Base-by-base conservation (phyloP, 1,140 invertebrate species). In the Lasioglossum albipes region DNA sequence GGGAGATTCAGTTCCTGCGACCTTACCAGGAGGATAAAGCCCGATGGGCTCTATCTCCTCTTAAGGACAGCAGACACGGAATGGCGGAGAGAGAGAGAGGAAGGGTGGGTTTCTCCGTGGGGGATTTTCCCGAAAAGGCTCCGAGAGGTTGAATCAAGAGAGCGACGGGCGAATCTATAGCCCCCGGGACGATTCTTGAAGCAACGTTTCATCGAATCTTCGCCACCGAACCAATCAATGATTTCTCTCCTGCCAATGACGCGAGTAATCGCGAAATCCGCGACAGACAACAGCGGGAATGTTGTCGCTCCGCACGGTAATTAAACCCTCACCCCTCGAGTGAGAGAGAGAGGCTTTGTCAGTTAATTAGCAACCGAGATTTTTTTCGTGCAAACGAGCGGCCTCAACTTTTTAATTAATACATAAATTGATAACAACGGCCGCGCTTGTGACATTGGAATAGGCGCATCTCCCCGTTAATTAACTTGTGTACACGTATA, bases 81-180 rank as follows among this genome's bases (percentile, higher is more conserved):
- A 71, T 79, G 59, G 54, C 67, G 66, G 49, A 69, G 65, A 52
- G 36, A 36, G 31, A 36, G 36, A 36, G 36, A 36, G 36, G 75
- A 75, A 20, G 57, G 61, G 36, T 74, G 69, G 69, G 75, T 84
- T 67, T 76, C 82, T 84, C 36, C 65, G 22, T 18, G 31, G 83
- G 61, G 84, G 59, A 77, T 73, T 61, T 69, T 54, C 12, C 68
- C 70, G 57, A 73, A 84, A 79, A 54, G 64, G n/a, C 76, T 84
- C 52, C 45, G 77, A 64, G 45, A 49, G 49, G 27, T 69, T 57
- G 61, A 57, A 76, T 62, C 41, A 67, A 36, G 67, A 84, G 13
- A 59, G 42, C 36, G 49, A 16, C 18, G 27, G 36, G 45, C 36
- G 27, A 36, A 68, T 70, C 27, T 61, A 54, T 61, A 41, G 20